Evolutionary conservation across 53 echinoderm and acorn worm genomes (phyloP), one percentile per base, ranked within the genome.

Genomic region (Paelopatides confundens): DNA sequence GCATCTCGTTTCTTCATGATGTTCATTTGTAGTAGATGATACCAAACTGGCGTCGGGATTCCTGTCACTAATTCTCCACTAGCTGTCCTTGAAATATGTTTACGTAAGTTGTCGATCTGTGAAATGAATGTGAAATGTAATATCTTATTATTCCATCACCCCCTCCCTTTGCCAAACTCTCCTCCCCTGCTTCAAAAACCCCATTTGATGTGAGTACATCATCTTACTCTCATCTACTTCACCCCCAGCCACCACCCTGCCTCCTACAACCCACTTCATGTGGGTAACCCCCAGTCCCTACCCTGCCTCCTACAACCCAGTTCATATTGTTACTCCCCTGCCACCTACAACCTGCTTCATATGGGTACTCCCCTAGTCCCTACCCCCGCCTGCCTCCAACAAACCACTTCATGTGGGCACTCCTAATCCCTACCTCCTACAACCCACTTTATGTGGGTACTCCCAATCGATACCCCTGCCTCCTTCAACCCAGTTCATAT

Each of bases 21-120:
- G 24, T 67, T 67, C 68, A 31, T 31, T 32, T 67, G 31, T 26
- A 67, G 68, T 0, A 67, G 14, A 31, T 31, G 32, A 11, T 35
- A 67, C 68, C 68, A 67, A 15, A 67, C 21, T 17, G 68, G 68
- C 15, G 24, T 67, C 15, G 7, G 30, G 32, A 8, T 31, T 31
- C 68, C 68, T 12, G 68, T 67, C 7, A 52, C 79, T 51, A 52
- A 53, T 52, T 79, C 79, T 43, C 79, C 51, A 26, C 52, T 26
- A n/a, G 79, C 79, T 26, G 53, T 52, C 21, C 79, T 52, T 23
- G 52, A 28, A 30, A 79, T 51, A 33, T 79, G 79, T 53, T 79
- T 79, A 18, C 79, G 30, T 27, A 79, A 53, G 52, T 79, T 17
- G 31, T 79, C 79, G 43, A 79, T 33, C 79, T 79, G 33, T 31